Percentiles rank a stretch among this genome's conserved stretches.
These are phyloP conservation scores for Aplidium turbinatum DNA, from an alignment of 23 tunicate species.

Conservation along the genomic window DNA sequence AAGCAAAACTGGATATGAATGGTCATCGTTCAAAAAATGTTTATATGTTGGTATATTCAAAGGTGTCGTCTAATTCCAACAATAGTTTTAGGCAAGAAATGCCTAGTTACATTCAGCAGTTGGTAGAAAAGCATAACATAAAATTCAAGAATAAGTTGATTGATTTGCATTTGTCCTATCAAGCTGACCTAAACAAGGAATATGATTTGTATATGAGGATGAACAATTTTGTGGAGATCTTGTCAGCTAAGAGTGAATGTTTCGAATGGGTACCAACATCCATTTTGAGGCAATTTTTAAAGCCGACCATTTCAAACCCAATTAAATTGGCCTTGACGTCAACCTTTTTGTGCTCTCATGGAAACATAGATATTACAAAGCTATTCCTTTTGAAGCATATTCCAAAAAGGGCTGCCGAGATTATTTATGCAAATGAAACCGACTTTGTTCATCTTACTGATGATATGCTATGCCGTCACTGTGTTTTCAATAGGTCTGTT, in stretches of 20 bases:
- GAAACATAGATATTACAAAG: conserved; percentile 44
- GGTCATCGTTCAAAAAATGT: conserved; percentile 82
- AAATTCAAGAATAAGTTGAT: conserved; percentile 18
- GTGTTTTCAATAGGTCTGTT: conserved; percentile 60
- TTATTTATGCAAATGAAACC: conserved; percentile 2
- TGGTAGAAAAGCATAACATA: conserved; percentile 56
- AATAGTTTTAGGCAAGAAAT: neutral
- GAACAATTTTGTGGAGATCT: conserved; percentile 21
- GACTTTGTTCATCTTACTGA: conserved; percentile 4
- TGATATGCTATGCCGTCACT: conserved; percentile 38
- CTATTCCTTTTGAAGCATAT: conserved; percentile 52
- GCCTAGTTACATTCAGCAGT: conserved; percentile 28
- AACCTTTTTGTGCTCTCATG: conserved; percentile 57
- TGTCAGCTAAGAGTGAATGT: neutral
- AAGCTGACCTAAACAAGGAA: conserved; percentile 31
- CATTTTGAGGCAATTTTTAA: conserved; percentile 40
- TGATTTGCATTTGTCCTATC: neutral
- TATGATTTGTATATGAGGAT: neutral
- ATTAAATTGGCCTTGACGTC: neutral
- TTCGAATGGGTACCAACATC: conserved; percentile 65
- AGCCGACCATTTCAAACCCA: neutral
- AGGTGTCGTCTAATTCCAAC: neutral
- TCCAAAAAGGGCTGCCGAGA: conserved; percentile 54
- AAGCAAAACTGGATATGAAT: conserved; percentile 41
- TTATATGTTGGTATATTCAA: conserved; percentile 81